Evolutionary conservation across 2,113 vertebrate genomes (phyloP), one percentile per base, ranked within the genome.

Genomic region (Lasiurus cinereus): DNA sequence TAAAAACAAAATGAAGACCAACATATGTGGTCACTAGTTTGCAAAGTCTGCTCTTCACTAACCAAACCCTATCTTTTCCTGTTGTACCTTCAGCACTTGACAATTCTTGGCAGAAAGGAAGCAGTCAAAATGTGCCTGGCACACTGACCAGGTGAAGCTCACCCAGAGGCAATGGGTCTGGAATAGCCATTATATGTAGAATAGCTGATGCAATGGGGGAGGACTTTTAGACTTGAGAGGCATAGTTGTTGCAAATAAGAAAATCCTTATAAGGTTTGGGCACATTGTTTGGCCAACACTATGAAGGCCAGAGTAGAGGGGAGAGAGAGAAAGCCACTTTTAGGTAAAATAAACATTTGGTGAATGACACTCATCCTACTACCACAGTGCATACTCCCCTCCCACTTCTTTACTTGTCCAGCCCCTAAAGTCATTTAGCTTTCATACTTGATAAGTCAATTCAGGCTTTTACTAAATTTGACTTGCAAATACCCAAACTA

Each of bases 1-100:
- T 5, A 76, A 85, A 66, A 94, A 83, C 27, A 48, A 85, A 85
- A 69, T 5, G 15, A 18, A 92, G 43, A 76, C 11, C 66, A 72
- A 76, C 5, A 14, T 18, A 64, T 56, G 33, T 83, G 27, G 77
- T n/a, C 18, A 83, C 18, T 62, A 72, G 46, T 54, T 33, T 39
- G 54, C 29, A 82, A 82, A 8, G 19, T 72, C 27, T 48, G 52
- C 29, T 46, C 64, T 67, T 79, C 33, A 48, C 2, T 19, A 59
- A 82, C 52, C 19, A 73, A 12, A 15, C 16, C 14, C 4, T 82
- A 46, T 66, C 59, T 88, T 52, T 77, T 24, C 43, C 56, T 48
- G 10, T 27, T 89, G 19, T 46, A 50, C 36, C 6, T 50, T 10
- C 10, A 48, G 56, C 56, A 92, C 36, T 27, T 74, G n/a, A 21